These are phyloP conservation scores for Corythornis madagascariensis DNA, from an alignment of 2,113 vertebrate species.

Conservation along the genomic window DNA sequence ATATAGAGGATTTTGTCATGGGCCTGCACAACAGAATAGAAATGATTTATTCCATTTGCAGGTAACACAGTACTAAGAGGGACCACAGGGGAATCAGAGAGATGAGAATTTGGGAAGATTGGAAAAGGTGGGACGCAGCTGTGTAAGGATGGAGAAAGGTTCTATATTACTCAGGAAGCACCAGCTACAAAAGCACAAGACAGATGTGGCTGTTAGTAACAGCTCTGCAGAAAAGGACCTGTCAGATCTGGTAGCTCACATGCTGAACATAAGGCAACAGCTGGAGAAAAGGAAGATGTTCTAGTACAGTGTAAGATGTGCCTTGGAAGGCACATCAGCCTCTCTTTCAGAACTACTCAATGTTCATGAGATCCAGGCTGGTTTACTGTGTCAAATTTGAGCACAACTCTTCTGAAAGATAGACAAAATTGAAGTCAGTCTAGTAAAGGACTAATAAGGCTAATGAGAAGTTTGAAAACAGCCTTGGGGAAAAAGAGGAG, in stretches of 20 bases:
- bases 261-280: neutral
- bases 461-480: neutral
- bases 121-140: neutral
- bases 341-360: neutral
- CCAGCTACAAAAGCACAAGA: neutral
- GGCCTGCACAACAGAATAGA: neutral
- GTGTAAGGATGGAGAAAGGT: neutral
- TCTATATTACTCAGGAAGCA: neutral
- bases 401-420: neutral
- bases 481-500: no score
- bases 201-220: neutral
- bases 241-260: neutral
- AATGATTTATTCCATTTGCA: neutral
- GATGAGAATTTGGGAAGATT: neutral
- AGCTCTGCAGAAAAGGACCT: neutral
- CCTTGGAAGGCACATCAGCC: neutral
- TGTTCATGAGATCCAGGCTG: neutral
- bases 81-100: neutral
- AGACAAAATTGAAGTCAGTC: neutral
- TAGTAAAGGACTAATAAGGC: neutral
- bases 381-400: neutral
- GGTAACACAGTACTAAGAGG: neutral
- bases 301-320: neutral
- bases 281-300: neutral
- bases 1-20: neutral